phyloP scores from a whole-genome alignment of 2,797 vertebrate genomes.

The Lemur catta region DNA sequence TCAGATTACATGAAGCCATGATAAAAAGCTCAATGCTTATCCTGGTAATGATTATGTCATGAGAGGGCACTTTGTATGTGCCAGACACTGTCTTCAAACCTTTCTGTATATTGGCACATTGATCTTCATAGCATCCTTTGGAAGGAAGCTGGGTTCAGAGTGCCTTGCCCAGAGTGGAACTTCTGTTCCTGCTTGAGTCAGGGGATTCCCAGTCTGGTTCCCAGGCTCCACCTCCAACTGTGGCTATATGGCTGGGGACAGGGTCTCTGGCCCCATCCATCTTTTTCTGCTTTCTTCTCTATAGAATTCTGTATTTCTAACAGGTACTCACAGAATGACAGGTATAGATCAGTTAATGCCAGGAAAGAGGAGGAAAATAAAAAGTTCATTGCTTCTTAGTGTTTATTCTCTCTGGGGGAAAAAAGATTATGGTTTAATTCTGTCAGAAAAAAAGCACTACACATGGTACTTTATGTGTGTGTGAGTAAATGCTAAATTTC shows the following conservation, averaged over 20 bases:
- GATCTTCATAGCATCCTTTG: background rate
- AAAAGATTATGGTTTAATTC: background rate
- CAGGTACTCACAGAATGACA: background rate
- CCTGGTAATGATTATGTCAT: background rate
- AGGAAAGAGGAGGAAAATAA: background rate
- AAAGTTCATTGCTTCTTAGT: slow-evolving; percentile 25
- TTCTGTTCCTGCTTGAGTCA: background rate
- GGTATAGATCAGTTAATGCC: background rate
- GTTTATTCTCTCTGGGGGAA: slow-evolving; percentile 8
- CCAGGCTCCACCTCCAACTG: too few species aligned
- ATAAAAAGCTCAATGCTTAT: background rate
- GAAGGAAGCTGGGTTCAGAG: background rate
- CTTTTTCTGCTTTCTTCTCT: background rate
- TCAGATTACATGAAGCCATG: background rate
- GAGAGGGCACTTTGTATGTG: background rate
- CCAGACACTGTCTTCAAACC: background rate
- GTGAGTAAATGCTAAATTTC: background rate
- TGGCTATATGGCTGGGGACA: background rate
- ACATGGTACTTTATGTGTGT: background rate
- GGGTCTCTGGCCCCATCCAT: background rate
- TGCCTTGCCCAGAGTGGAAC: background rate
- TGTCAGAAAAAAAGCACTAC: background rate
- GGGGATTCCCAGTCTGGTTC: background rate
- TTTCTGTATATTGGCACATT: background rate
- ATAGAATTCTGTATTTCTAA: background rate